phyloP scores from a whole-genome alignment of 2,797 vertebrate genomes.

The Lepidocolaptes lacrymiger region DNA sequence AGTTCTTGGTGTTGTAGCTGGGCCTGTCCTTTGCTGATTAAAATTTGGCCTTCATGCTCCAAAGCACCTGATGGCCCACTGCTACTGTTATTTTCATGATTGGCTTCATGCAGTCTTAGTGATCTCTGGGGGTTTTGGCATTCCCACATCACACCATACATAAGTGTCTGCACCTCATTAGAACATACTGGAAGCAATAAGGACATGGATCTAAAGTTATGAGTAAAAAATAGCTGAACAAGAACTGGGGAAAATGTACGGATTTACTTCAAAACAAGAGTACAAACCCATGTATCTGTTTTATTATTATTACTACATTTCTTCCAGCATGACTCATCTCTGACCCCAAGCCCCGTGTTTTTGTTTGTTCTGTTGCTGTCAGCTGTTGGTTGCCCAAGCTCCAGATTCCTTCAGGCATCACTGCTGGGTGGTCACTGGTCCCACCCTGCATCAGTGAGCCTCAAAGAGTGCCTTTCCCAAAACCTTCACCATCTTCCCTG shows the following conservation, averaged over 20 bases:
- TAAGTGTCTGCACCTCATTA: neutral
- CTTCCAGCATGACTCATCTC: neutral
- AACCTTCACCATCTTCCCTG: neutral
- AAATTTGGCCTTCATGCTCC: neutral
- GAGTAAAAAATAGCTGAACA: neutral
- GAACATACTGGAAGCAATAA: neutral
- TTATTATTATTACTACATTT: neutral
- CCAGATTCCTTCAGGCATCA: neutral
- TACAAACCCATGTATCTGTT: neutral
- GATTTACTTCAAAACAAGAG: neutral
- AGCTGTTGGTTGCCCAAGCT: neutral
- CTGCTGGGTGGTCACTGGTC: neutral
- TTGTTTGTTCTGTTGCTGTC: neutral
- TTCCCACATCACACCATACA: neutral
- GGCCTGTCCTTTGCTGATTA: neutral
- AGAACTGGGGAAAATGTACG: neutral
- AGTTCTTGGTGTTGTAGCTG: neutral
- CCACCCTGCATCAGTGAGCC: neutral
- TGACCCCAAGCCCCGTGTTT: neutral
- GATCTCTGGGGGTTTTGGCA: neutral
- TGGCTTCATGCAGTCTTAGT: neutral
- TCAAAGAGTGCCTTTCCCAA: neutral
- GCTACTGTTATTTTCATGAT: neutral
- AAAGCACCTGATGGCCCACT: neutral
- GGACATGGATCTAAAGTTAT: neutral